phyloP scores from a whole-genome alignment of 2,113 vertebrate species.

The Oostethus manadensis region DNA sequence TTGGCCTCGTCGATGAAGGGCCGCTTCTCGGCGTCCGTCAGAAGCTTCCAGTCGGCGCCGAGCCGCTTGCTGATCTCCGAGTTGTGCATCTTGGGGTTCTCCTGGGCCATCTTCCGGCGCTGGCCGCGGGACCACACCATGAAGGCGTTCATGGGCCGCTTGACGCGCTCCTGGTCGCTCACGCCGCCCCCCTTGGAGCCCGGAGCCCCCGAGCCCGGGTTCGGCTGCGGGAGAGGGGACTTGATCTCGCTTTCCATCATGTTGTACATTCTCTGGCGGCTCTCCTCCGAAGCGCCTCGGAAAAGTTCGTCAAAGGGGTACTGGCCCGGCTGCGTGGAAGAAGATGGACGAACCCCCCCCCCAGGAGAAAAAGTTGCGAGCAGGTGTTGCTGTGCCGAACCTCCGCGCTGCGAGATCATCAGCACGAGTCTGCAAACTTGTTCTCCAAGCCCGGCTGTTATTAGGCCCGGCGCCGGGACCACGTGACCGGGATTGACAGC shows the following conservation, averaged over 20 bases:
- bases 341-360: background rate
- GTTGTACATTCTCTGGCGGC: slow-evolving; percentile 80
- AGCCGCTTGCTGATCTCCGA: slow-evolving; percentile 97
- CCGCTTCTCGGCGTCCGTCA: slow-evolving; percentile 92
- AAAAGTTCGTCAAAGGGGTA: background rate
- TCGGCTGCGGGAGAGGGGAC: slow-evolving; percentile 78
- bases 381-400: slow-evolving; percentile 20
- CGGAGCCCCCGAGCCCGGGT: slow-evolving; percentile 70
- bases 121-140: slow-evolving; percentile 98
- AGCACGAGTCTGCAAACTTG: slow-evolving; percentile 75
- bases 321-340: background rate
- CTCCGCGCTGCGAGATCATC: slow-evolving; percentile 41
- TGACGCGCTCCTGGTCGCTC: slow-evolving; percentile 90
- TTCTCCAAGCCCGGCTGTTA: slow-evolving; percentile 69
- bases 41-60: slow-evolving; percentile 96
- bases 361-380: background rate
- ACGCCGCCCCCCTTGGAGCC: slow-evolving; percentile 66
- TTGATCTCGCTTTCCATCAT: slow-evolving; percentile 95
- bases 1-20: slow-evolving; percentile 99
- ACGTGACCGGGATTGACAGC: slow-evolving; percentile 84
- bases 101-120: slow-evolving; percentile 95
- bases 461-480: slow-evolving; percentile 63
- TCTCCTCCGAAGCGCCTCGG: slow-evolving; percentile 44
- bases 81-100: slow-evolving; percentile 99
- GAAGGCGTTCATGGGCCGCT: slow-evolving; percentile 98